A percentile compares a stretch with the other conserved stretches of the same genome.
These are phyloP conservation scores for Progne subis DNA, from an alignment of 2,113 vertebrate species.

Conservation along the genomic window DNA sequence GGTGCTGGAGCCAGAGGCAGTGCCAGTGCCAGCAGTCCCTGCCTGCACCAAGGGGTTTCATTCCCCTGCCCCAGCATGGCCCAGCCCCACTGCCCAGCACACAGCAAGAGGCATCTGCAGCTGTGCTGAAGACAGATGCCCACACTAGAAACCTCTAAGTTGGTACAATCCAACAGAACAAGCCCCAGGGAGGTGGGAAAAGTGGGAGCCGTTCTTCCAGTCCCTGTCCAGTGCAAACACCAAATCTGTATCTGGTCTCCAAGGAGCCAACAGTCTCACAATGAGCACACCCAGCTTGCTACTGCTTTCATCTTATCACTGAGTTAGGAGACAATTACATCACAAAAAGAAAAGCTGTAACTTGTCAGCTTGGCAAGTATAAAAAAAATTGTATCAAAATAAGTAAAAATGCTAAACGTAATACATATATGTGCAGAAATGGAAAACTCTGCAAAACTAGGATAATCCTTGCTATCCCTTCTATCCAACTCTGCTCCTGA, in stretches of 20 bases:
- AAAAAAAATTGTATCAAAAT: not conserved
- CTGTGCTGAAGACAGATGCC: not conserved
- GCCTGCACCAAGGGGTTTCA: rapidly evolving
- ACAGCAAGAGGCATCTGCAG: rapidly evolving
- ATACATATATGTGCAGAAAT: not conserved
- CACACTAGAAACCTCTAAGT: rapidly evolving
- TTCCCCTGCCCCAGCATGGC: not conserved
- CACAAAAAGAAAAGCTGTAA: not conserved
- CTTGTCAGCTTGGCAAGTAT: not conserved
- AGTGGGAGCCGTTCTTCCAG: rapidly evolving
- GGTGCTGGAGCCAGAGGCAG: not conserved
- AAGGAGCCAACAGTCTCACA: not conserved
- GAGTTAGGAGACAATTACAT: not conserved
- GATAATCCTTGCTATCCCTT: not conserved
- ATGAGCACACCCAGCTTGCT: not conserved
- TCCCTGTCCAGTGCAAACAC: not conserved
- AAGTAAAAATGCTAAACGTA: not conserved
- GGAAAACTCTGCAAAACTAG: not conserved
- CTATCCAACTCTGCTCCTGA: not conserved
- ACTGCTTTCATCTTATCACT: not conserved
- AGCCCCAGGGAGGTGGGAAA: not conserved
- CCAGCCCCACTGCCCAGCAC: not conserved
- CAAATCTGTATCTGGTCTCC: not conserved
- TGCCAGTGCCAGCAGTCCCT: not conserved
- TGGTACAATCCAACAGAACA: not conserved